Conservation (phyloP, 2,888 invertebrate genomes). For the Lepidocyrtinus sp. region DNA sequence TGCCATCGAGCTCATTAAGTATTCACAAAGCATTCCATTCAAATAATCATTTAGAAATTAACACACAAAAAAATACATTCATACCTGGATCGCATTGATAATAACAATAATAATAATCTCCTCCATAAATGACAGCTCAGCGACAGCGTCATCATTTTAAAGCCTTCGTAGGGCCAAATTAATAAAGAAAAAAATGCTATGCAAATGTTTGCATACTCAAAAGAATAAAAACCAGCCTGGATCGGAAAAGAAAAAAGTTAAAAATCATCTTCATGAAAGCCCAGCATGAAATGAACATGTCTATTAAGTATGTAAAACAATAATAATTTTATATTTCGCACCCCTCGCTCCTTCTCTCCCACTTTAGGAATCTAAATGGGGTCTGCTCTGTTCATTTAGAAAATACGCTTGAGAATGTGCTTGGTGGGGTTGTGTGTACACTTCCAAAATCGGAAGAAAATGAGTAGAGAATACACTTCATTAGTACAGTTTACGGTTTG, state of each 20-base stretch:
- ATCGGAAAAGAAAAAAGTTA: too few species aligned
- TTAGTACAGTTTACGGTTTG: too few species aligned
- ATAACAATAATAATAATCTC: constrained; percentile 23
- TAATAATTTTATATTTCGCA: neutral
- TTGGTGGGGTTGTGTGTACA: neutral
- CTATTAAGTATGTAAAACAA: constrained; percentile 22
- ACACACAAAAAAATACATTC: neutral
- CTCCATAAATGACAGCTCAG: constrained; percentile 29
- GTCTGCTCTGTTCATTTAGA: constrained; percentile 8
- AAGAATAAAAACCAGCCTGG: too few species aligned
- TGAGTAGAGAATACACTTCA: too few species aligned
- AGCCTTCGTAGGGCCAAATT: constrained; percentile 4
- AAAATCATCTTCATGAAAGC: constrained; percentile 15
- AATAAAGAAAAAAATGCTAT: too few species aligned
- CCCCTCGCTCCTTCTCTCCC: too few species aligned
- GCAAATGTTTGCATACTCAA: constrained; percentile 1
- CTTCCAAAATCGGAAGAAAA: too few species aligned
- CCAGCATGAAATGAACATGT: constrained; percentile 39
- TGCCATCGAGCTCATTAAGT: constrained; percentile 26
- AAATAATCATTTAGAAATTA: too few species aligned
- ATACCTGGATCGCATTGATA: neutral
- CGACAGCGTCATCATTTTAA: constrained; percentile 11
- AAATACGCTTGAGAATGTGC: constrained; percentile 17
- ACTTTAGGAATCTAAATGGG: constrained; percentile 29
- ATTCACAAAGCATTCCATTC: constrained; percentile 27